Evolutionary conservation across 2,113 vertebrate genomes (phyloP).

Genomic region (Rhinolophus ferrumequinum): DNA sequence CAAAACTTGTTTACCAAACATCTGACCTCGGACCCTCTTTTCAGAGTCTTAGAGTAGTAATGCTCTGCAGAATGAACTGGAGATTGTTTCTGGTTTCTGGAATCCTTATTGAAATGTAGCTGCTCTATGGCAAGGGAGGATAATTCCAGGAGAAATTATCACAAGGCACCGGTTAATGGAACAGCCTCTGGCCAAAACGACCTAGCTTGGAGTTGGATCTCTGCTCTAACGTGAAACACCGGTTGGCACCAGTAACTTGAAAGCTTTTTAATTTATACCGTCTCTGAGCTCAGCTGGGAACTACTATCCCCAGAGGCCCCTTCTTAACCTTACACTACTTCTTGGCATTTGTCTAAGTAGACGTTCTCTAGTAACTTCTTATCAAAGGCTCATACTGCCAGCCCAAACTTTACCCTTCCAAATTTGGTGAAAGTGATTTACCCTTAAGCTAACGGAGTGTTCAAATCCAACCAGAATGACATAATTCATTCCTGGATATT

Average conservation of each 20-base stretch:
- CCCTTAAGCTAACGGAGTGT: background rate
- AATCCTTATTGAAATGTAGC: background rate
- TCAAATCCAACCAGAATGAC: background rate
- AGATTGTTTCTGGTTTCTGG: background rate
- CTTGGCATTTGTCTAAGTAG: background rate
- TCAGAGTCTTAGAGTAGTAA: background rate
- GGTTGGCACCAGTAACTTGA: background rate
- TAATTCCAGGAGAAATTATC: background rate
- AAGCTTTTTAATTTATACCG: background rate
- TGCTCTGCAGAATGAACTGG: background rate
- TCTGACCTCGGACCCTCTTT: background rate
- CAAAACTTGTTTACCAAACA: background rate
- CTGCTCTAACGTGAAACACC: background rate
- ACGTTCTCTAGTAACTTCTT: background rate
- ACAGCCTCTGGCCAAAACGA: background rate
- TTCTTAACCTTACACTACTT: background rate
- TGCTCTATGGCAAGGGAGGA: background rate
- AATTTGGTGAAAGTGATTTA: background rate
- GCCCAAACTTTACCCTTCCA: background rate
- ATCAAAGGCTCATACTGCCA: background rate
- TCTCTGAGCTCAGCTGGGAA: background rate
- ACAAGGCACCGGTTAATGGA: background rate
- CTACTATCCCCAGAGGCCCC: background rate
- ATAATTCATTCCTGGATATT: background rate
- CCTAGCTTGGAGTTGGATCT: background rate